phyloP scores from a whole-genome alignment of 2,888 invertebrate species.

The Ophion obscuratus region DNA sequence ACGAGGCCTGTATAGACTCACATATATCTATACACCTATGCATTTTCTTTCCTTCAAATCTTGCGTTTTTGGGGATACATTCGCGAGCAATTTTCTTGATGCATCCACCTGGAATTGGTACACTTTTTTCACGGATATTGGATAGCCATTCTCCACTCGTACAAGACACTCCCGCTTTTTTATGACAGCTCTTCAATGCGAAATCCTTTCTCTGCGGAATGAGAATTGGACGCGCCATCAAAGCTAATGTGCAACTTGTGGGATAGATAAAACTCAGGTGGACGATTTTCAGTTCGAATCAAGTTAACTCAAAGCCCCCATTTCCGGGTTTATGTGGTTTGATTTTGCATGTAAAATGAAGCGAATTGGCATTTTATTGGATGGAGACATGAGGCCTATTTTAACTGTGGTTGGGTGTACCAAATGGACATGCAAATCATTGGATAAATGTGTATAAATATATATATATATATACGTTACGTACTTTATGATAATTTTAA shows the following conservation, averaged over 20 bases:
- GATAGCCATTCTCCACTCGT: neutral
- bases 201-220: neutral
- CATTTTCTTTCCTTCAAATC: slow-evolving; percentile 35
- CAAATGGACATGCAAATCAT: neutral
- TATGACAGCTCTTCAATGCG: neutral
- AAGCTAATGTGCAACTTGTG: neutral
- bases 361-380: neutral
- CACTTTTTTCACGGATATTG: slow-evolving; percentile 6
- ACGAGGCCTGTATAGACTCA: slow-evolving; percentile 8
- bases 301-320: neutral
- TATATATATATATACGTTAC: neutral
- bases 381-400: neutral
- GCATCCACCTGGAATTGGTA: slow-evolving; percentile 37
- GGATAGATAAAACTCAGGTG: neutral
- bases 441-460: neutral
- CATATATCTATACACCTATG: neutral
- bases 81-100: slow-evolving; percentile 60
- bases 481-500: neutral
- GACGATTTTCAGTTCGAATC: neutral
- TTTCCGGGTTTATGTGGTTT: too few species aligned
- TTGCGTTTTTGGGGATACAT: slow-evolving; percentile 13
- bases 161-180: neutral
- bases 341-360: neutral
- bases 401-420: neutral
- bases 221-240: neutral